phyloP scores from a whole-genome alignment of 1,140 invertebrate genomes.

The Polyergus mexicanus region DNA sequence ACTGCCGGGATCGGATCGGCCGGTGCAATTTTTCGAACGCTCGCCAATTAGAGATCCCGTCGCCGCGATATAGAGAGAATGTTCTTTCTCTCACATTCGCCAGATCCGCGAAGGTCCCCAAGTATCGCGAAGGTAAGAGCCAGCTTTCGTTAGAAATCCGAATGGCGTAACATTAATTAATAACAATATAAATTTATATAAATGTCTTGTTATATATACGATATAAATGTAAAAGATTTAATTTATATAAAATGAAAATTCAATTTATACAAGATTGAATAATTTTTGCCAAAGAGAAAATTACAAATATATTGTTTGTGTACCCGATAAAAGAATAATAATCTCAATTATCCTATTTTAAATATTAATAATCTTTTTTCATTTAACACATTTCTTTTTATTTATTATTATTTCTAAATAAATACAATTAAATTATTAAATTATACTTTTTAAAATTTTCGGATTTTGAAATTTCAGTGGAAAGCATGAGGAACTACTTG shows the following conservation, averaged over 20 bases:
- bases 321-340: no score
- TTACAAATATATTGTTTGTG: not conserved
- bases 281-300: not conserved
- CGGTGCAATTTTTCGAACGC: constrained; percentile 40
- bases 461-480: not conserved
- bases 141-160: not conserved
- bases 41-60: constrained; percentile 48
- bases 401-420: not conserved
- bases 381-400: no score
- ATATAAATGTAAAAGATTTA: no score
- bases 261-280: not conserved
- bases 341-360: no score
- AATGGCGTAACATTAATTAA: not conserved
- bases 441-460: not conserved
- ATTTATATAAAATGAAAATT: not conserved
- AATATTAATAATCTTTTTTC: not conserved
- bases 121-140: not conserved
- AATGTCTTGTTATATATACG: not conserved
- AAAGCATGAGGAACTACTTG: not conserved
- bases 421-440: not conserved
- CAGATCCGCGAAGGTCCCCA: not conserved
- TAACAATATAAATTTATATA: constrained; percentile 1
- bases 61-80: constrained; percentile 41
- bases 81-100: not conserved
- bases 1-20: constrained; percentile 37